Conservation (phyloP, 2,888 invertebrate species). For the Campopleginae sp. region DNA sequence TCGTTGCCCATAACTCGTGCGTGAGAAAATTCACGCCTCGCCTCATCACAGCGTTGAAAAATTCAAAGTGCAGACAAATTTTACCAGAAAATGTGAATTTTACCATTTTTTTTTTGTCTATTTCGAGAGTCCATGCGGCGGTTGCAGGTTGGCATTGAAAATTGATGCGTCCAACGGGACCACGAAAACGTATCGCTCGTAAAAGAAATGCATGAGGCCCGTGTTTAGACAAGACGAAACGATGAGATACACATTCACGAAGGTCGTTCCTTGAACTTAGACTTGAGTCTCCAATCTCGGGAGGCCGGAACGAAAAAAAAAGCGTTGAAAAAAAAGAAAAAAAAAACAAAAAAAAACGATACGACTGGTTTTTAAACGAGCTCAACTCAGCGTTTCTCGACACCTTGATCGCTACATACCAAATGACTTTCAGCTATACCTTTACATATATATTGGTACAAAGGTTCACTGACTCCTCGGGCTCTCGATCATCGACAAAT, state of each 20-base stretch:
- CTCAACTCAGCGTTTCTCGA: conserved; percentile 42
- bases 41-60: conserved; percentile 25
- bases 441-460: conserved; percentile 10
- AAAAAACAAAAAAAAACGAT: conserved; percentile 42
- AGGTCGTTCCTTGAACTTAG: conserved; percentile 76
- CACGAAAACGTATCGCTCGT: conserved; percentile 15
- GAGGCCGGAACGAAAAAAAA: conserved; percentile 43
- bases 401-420: conserved; percentile 58
- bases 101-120: not conserved
- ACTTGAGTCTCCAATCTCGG: conserved; percentile 54
- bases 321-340: conserved; percentile 32
- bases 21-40: conserved; percentile 30
- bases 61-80: conserved; percentile 33
- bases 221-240: conserved; percentile 51
- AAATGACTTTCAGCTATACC: conserved; percentile 49
- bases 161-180: not conserved
- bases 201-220: conserved; percentile 33
- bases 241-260: conserved; percentile 68
- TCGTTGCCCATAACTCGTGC: conserved; percentile 27
- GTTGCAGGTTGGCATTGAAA: not conserved
- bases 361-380: conserved; percentile 60
- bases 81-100: conserved; percentile 27
- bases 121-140: no score
- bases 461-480: conserved; percentile 56
- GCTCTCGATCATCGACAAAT: conserved; percentile 43